These are phyloP conservation scores for Poicephalus gulielmi DNA, from an alignment of 2,113 vertebrate genomes.

Conservation along the genomic window DNA sequence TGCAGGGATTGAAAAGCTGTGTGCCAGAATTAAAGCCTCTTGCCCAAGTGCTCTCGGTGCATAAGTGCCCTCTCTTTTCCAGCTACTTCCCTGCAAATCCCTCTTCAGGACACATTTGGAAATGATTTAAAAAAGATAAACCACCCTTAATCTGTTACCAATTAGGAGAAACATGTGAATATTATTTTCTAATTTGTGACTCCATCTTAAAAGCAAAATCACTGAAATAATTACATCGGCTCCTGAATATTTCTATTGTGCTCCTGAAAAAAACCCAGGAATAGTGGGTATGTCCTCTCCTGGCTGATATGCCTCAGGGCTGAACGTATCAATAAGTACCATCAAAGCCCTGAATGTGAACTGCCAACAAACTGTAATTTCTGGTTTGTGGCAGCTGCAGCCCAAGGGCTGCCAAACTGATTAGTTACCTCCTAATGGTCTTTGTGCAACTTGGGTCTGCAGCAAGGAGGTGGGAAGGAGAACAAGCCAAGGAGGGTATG, in stretches of 20 bases:
- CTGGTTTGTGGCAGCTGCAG: conserved; percentile 23
- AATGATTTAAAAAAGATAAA: conserved; percentile 74
- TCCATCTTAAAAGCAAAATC: conserved; percentile 79
- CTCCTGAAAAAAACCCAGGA: conserved; percentile 6
- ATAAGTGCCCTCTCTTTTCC: neutral
- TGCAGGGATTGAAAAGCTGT: neutral
- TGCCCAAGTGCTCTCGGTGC: neutral
- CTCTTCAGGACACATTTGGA: conserved; percentile 73
- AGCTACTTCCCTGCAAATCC: neutral
- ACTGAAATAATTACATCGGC: conserved; percentile 81
- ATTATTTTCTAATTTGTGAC: conserved; percentile 82
- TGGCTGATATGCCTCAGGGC: neutral
- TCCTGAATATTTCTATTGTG: conserved; percentile 72
- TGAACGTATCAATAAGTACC: conserved; percentile 37
- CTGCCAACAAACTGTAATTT: neutral
- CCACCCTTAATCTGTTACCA: conserved; percentile 76
- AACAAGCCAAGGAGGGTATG: neutral
- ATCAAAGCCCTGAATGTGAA: conserved; percentile 41
- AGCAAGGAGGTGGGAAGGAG: neutral
- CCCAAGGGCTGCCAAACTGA: neutral
- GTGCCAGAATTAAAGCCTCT: neutral
- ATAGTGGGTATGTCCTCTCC: neutral
- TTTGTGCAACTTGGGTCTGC: neutral
- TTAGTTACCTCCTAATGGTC: neutral
- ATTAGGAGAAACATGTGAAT: conserved; percentile 78